Evolutionary conservation across 2,113 vertebrate genomes (phyloP), one percentile per base, ranked within the genome.

Genomic region (Microcebus griseorufus): DNA sequence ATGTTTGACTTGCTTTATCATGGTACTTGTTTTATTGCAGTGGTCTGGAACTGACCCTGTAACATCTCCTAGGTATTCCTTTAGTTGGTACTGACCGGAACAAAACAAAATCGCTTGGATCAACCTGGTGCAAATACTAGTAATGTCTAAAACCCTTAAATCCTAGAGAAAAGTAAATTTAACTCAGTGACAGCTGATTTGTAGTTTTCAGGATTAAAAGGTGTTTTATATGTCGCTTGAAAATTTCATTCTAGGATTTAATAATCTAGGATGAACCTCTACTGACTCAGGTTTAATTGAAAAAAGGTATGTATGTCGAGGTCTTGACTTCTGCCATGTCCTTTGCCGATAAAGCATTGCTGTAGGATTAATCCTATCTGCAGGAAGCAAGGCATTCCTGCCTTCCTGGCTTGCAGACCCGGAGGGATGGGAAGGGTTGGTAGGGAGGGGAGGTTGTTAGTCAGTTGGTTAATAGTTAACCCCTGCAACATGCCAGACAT

Each of bases 391-490:
- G 67, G 37, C 96, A 88, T 98, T 97, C 60, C 13, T 94, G 73
- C 2, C 81, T 88, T 60, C 94, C 88, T 95, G 89, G 60, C 92
- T 48, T 75, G 11, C 14, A 27, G 87, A 29, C 16, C 11, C 29
- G 79, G 91, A 85, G 92, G 94, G 18, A 34, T 13, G 27, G 55
- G 60, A 12, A 64, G 75, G 72, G 39, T 20, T 45, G 48, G 76
- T 32, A 34, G 34, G 76, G 76, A 23, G 48, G 34, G 48, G 76
- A 51, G 32, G 6, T 84, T 86, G 85, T 92, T 64, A 92, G n/a
- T 14, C 82, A 25, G 70, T 2, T 22, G 89, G 91, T 98, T 98
- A 97, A 94, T 95, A 85, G 90, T 98, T 98, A 97, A 84, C 93
- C 92, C 88, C 87, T 86, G 67, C 53, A 94, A 11, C 51, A 62